Evolutionary conservation across 2,797 vertebrate genomes (phyloP).

Genomic region (Discoglossus pictus): DNA sequence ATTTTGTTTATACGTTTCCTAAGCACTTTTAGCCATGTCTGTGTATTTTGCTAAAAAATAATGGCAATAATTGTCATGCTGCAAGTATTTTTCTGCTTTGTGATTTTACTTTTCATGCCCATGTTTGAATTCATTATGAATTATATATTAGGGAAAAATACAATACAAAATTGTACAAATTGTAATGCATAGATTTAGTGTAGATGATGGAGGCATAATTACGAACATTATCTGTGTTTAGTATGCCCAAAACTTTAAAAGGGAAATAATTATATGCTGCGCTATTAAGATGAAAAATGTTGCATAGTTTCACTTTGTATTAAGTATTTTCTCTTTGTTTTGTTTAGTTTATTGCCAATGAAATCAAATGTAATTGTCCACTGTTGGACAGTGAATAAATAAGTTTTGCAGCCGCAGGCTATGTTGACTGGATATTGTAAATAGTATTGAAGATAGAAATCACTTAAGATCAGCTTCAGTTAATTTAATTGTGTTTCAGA

Average conservation of each 20-base stretch:
- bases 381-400: slow-evolving; percentile 55
- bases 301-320: neutral
- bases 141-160: no score
- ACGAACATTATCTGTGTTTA: no score
- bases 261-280: neutral
- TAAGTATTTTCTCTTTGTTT: neutral
- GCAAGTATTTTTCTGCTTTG: no score
- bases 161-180: no score
- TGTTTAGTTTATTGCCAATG: slow-evolving; percentile 18
- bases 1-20: no score
- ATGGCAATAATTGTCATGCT: no score
- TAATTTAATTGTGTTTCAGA: slow-evolving; percentile 69
- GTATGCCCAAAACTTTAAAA: neutral
- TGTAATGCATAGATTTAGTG: no score
- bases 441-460: slow-evolving; percentile 63
- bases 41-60: no score
- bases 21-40: no score
- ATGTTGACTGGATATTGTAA: slow-evolving; percentile 61
- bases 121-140: no score
- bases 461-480: slow-evolving; percentile 60
- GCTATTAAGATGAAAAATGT: slow-evolving; percentile 5
- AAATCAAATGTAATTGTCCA: slow-evolving; percentile 6
- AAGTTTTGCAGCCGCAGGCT: slow-evolving; percentile 62
- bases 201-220: no score
- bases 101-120: no score